Evolutionary conservation across 2,113 vertebrate species (phyloP), one percentile per base, ranked within the genome.

Genomic region (Tachysurus fulvidraco): DNA sequence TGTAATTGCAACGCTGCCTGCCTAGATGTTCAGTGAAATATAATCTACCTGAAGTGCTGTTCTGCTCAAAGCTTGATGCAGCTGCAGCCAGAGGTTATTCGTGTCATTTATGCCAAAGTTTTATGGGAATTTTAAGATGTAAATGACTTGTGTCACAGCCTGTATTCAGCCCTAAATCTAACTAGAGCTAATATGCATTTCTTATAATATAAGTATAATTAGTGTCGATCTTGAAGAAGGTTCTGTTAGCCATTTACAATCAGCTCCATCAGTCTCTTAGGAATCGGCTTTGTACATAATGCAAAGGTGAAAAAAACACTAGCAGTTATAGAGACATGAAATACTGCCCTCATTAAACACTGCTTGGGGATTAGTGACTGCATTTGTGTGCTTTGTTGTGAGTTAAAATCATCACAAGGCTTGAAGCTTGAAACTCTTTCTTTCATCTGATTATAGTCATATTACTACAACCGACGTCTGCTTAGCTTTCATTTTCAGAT

Each of bases 11-110:
- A 73, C 71, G 67, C 13, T 14, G 41, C 80, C 13, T n/a, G 50
- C 74, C 13, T 3, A 30, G 57, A 80, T 17, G 84, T 55, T 60
- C n/a, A 30, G 44, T 16, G 14, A 69, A 74, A 50, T 65, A 21
- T 78, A 60, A 80, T 86, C 77, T 73, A 82, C 23, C 50, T 88
- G 65, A 85, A 67, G 57, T 86, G 84, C 55, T 30, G 67, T 19
- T 59, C 65, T 86, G 50, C 16, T 86, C 62, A 81, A 54, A 81
- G 62, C 77, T 81, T 55, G 7, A 62, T 30, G 62, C 79, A 87
- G 52, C 41, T 73, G 55, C 78, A 81, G 0, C 17, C 54, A 55
- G 54, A 59, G 17, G 44, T 83, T 83, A 60, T 62, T 87, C 28
- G 28, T 28, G 57, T 77, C 19, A 16, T 76, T 76, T 21, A 19